These are phyloP conservation scores for Anaspis maculata DNA, from an alignment of 2,888 invertebrate genomes.

Conservation along the genomic window DNA sequence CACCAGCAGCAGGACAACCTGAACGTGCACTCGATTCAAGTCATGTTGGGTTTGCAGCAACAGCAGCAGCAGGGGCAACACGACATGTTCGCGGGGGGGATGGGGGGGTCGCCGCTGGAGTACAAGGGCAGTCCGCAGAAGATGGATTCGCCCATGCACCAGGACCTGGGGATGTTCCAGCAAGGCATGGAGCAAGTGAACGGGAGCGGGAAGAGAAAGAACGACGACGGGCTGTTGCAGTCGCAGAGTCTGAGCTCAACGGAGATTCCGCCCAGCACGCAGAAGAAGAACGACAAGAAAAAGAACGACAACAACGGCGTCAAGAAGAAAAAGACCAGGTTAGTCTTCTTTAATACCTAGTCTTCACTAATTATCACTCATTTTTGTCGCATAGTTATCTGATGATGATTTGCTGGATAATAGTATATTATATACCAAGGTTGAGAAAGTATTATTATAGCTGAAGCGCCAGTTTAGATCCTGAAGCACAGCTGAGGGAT, in stretches of 20 bases:
- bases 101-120: slow-evolving; percentile 42
- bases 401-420: too few species aligned
- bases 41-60: slow-evolving; percentile 56
- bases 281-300: slow-evolving; percentile 63
- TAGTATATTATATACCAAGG: too few species aligned
- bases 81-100: slow-evolving; percentile 39
- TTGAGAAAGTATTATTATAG: too few species aligned
- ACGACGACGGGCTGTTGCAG: slow-evolving; percentile 41
- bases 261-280: slow-evolving; percentile 36
- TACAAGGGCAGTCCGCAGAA: slow-evolving; percentile 44
- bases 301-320: slow-evolving; percentile 79
- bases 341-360: slow-evolving; percentile 26
- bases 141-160: slow-evolving; percentile 41
- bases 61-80: too few species aligned
- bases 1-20: slow-evolving; percentile 41
- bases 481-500: too few species aligned
- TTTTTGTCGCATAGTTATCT: too few species aligned
- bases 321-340: slow-evolving; percentile 91
- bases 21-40: slow-evolving; percentile 57
- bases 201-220: slow-evolving; percentile 32
- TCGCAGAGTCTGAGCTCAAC: slow-evolving; percentile 42
- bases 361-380: too few species aligned
- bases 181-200: slow-evolving; percentile 29
- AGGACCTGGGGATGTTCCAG: slow-evolving; percentile 39
- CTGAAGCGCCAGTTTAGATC: too few species aligned